phyloP scores from a whole-genome alignment of 1,140 invertebrate genomes.

The Drosophila nigromelanica region DNA sequence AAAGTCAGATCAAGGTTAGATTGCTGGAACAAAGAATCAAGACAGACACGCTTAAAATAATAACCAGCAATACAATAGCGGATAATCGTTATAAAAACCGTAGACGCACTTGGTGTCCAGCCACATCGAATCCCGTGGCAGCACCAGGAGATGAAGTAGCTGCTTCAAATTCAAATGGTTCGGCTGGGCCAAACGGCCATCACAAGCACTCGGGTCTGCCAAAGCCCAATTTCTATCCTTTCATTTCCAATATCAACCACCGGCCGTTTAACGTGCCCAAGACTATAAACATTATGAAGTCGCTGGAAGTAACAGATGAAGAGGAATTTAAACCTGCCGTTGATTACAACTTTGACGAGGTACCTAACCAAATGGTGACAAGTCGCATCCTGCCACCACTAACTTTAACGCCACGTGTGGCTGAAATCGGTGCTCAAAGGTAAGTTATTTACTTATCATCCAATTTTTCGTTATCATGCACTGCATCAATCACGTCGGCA shows the following conservation, averaged over 20 bases:
- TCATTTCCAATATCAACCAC: background rate
- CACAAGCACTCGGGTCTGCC: slow-evolving; percentile 51
- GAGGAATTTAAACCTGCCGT: slow-evolving; percentile 47
- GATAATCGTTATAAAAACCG: slow-evolving; percentile 60
- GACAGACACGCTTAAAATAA: slow-evolving; percentile 59
- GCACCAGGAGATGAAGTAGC: background rate
- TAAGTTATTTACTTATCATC: slow-evolving; percentile 35
- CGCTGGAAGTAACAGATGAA: slow-evolving; percentile 16
- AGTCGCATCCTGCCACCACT: slow-evolving; percentile 26
- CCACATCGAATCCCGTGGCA: slow-evolving; percentile 23
- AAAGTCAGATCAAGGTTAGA: slow-evolving; percentile 56
- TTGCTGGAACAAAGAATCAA: slow-evolving; percentile 53
- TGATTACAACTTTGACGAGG: slow-evolving; percentile 37
- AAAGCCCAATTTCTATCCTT: slow-evolving; percentile 60
- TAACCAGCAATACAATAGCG: slow-evolving; percentile 58
- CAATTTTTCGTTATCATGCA: background rate
- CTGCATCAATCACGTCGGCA: background rate
- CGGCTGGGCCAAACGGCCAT: background rate
- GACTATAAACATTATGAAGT: slow-evolving; percentile 56
- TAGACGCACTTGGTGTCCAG: slow-evolving; percentile 70
- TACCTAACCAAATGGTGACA: background rate
- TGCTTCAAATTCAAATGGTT: background rate
- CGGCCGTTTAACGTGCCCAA: slow-evolving; percentile 33
- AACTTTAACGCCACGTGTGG: slow-evolving; percentile 43
- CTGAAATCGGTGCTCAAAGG: slow-evolving; percentile 28